A percentile compares a stretch with the other conserved stretches of the same genome.
Conservation (phyloP, 2,888 invertebrate genomes). For the Ochropleura plecta region DNA sequence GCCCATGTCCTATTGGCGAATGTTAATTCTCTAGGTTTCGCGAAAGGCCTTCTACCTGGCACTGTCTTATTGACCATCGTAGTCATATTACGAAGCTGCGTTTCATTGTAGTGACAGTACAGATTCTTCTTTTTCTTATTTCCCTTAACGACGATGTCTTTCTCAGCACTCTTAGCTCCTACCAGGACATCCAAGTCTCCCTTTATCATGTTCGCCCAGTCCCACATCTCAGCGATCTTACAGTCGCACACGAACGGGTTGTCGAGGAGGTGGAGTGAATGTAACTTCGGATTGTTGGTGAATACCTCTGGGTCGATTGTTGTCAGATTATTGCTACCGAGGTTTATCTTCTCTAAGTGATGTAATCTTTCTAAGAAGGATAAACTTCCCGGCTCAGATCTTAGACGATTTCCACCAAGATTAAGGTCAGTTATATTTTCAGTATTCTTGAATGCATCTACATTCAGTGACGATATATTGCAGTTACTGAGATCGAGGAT, state of each 20-base stretch:
- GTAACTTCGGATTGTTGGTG: constrained; percentile 89
- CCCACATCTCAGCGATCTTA: constrained; percentile 93
- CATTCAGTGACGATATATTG: constrained; percentile 91
- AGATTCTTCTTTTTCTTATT: constrained; percentile 92
- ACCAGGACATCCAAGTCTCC: constrained; percentile 92
- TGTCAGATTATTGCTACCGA: constrained; percentile 92
- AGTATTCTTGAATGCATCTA: constrained; percentile 91
- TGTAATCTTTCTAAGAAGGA: constrained; percentile 90
- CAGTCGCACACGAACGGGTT: constrained; percentile 94
- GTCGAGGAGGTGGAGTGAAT: constrained; percentile 92
- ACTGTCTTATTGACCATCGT: constrained; percentile 87
- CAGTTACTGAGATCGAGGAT: constrained; percentile 92
- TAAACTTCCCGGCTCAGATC: constrained; percentile 86
- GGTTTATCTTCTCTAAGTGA: constrained; percentile 91
- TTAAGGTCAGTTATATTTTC: constrained; percentile 92
- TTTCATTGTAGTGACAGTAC: constrained; percentile 92
- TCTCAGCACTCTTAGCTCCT: constrained; percentile 92
- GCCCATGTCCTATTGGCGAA: constrained; percentile 93
- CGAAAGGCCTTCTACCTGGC: constrained; percentile 89
- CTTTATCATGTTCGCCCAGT: constrained; percentile 93
- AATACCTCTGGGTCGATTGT: constrained; percentile 91
- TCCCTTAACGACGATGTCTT: constrained; percentile 91
- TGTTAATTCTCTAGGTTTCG: constrained; percentile 90
- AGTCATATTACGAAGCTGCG: constrained; percentile 88
- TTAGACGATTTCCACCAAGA: constrained; percentile 91